Evolutionary conservation across 2,888 invertebrate genomes (phyloP), one percentile per base, ranked within the genome.

Genomic region (Petrophora chlorosata): DNA sequence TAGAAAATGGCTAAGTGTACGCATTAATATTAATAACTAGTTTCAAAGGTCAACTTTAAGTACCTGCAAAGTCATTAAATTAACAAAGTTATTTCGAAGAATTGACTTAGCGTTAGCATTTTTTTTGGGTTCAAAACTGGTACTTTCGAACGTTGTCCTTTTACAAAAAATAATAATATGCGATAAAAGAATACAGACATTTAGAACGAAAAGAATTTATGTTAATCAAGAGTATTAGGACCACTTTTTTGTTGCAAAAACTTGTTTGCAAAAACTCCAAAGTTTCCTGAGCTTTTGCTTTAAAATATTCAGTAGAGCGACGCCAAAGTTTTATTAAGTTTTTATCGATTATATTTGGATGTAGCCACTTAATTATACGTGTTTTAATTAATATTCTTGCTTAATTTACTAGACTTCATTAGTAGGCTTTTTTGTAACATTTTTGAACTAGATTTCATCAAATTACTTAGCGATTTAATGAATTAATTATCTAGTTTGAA

Each of bases 261-360:
- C 25, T 42, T 25, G 36, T 36, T 14, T 34, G 23, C 26, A 8
- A 48, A 50, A 45, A n/a, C n/a, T n/a, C n/a, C n/a, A n/a, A 47
- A 46, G 25, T 54, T 53, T 50, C 49, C 36, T 32, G 43, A 25
- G 28, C 16, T 40, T 25, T 10, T 2, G 10, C 3, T 9, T 13
- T 12, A 15, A 13, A 14, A 15, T 13, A n/a, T 16, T 16, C 5
- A 8, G 13, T 17, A 2, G 3, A 12, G 8, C 5, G 5, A 9
- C 10, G 12, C 7, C 12, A 15, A 33, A 33, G 7, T 19, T 10
- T 10, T 17, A 7, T 19, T 22, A 34, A 23, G 2, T 8, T 8
- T n/a, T n/a, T n/a, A n/a, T n/a, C n/a, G n/a, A n/a, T n/a, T n/a
- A n/a, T n/a, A n/a, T n/a, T n/a, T n/a, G n/a, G n/a, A n/a, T n/a